Evolutionary conservation across 2,797 vertebrate genomes (phyloP).

Genomic region (Acanthornis magna): DNA sequence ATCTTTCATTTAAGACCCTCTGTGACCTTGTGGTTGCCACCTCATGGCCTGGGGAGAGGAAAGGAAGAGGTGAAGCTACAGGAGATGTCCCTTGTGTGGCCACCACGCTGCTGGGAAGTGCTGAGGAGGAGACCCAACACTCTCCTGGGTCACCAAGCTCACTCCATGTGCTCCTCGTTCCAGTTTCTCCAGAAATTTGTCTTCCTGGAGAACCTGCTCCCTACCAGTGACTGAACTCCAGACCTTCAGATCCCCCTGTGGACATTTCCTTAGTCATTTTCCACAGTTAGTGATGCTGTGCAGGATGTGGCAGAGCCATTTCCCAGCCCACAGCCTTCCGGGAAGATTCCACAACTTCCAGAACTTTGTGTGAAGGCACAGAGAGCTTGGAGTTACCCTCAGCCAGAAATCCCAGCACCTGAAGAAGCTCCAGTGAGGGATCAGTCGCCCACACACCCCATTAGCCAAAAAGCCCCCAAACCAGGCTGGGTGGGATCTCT

Average conservation of each 20-base stretch:
- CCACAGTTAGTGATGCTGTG: fast-evolving
- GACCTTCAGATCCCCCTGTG: neutral
- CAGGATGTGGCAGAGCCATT: neutral
- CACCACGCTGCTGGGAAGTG: neutral
- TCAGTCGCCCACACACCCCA: fast-evolving
- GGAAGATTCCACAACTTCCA: neutral
- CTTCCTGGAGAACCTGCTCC: neutral
- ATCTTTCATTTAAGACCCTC: neutral
- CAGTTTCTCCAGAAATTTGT: neutral
- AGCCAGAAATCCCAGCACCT: neutral
- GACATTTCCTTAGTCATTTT: neutral
- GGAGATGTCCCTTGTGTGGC: neutral
- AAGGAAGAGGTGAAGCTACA: neutral
- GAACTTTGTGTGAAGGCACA: neutral
- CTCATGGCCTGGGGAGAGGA: neutral
- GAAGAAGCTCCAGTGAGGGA: fast-evolving
- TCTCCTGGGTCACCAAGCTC: fast-evolving
- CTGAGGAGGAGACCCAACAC: fast-evolving
- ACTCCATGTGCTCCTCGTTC: fast-evolving
- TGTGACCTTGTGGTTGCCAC: neutral
- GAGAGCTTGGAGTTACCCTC: neutral
- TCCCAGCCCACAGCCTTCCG: neutral
- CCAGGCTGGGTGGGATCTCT: neutral
- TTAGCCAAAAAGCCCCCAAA: neutral
- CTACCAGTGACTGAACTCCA: fast-evolving